A percentile compares a stretch with the other conserved stretches of the same genome.
These are phyloP conservation scores for Dastarcus helophoroides DNA, from an alignment of 2,888 invertebrate species.

Conservation along the genomic window DNA sequence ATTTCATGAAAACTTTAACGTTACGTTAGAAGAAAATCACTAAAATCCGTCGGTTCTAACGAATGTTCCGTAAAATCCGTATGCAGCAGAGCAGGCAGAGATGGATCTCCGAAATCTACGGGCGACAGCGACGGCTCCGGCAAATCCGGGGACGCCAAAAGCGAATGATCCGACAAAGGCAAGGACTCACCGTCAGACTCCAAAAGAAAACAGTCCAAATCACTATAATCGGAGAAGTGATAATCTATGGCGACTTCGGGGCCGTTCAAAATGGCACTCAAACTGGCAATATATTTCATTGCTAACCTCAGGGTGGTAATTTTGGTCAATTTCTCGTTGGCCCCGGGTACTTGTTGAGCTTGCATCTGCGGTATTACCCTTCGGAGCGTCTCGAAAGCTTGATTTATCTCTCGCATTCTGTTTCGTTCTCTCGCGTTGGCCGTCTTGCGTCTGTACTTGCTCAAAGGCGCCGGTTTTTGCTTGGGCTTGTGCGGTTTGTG, in stretches of 20 bases:
- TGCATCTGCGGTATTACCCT: conserved; percentile 59
- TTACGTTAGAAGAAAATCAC: conserved; percentile 30
- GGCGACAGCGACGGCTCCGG: conserved; percentile 45
- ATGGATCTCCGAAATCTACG: conserved; percentile 39
- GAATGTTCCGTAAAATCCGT: conserved; percentile 33
- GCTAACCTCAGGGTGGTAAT: conserved; percentile 79
- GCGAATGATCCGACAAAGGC: conserved; percentile 43
- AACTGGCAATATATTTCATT: conserved; percentile 73
- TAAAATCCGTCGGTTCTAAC: conserved; percentile 31
- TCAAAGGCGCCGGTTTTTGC: conserved; percentile 60
- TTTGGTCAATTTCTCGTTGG: conserved; percentile 76
- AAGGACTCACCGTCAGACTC: conserved; percentile 51
- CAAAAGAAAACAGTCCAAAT: conserved; percentile 37
- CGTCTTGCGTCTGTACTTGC: conserved; percentile 81
- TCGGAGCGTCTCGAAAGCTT: conserved; percentile 73
- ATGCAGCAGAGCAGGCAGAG: conserved; percentile 29
- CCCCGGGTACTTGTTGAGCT: conserved; percentile 30
- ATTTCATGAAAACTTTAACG: too few relatives aligned
- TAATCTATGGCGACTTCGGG: conserved; percentile 8
- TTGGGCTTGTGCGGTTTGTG: conserved; percentile 37
- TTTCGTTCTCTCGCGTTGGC: conserved; percentile 81
- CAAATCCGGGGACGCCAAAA: conserved; percentile 39
- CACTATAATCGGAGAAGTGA: conserved; percentile 7
- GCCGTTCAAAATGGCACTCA: conserved; percentile 49
- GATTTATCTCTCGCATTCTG: conserved; percentile 83